Conservation (phyloP, 2,888 invertebrate species). For the Tanypteryx hageni region DNA sequence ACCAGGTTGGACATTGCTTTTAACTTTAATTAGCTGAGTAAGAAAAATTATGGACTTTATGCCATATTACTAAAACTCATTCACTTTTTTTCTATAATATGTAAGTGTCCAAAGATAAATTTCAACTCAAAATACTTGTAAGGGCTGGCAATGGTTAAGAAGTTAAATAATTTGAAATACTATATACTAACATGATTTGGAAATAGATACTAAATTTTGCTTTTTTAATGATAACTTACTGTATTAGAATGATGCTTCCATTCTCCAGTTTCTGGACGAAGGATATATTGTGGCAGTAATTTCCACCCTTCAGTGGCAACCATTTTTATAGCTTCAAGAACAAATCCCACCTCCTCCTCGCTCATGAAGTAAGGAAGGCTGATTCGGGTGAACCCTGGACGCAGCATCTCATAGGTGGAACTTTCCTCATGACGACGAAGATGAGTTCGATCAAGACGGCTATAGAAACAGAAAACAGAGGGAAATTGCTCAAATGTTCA, state of each 20-base stretch:
- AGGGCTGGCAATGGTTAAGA: neutral
- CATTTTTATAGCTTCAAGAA: conserved; percentile 90
- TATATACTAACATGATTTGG: too few relatives aligned
- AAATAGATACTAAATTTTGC: neutral
- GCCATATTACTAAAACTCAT: too few relatives aligned
- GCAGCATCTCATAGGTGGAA: conserved; percentile 81
- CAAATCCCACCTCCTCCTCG: conserved; percentile 87
- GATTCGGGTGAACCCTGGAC: conserved; percentile 91
- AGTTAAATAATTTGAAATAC: too few relatives aligned
- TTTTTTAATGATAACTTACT: conserved; percentile 70
- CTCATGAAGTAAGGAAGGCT: conserved; percentile 91
- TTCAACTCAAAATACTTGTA: neutral
- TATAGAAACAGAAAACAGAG: conserved; percentile 70
- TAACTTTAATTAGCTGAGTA: too few relatives aligned
- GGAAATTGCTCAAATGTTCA: too few relatives aligned
- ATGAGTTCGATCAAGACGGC: conserved; percentile 77
- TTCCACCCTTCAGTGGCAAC: conserved; percentile 94
- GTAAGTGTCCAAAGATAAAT: neutral
- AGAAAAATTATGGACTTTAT: too few relatives aligned
- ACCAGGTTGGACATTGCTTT: too few relatives aligned
- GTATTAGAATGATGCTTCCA: conserved; percentile 91
- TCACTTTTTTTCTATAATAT: too few relatives aligned
- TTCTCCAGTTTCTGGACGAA: conserved; percentile 92
- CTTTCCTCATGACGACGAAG: conserved; percentile 76
- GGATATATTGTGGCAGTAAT: conserved; percentile 89